Percentiles rank a stretch among this genome's conserved stretches.
Conservation (phyloP, 2,113 vertebrate species). For the Chloropsis cyanopogon region DNA sequence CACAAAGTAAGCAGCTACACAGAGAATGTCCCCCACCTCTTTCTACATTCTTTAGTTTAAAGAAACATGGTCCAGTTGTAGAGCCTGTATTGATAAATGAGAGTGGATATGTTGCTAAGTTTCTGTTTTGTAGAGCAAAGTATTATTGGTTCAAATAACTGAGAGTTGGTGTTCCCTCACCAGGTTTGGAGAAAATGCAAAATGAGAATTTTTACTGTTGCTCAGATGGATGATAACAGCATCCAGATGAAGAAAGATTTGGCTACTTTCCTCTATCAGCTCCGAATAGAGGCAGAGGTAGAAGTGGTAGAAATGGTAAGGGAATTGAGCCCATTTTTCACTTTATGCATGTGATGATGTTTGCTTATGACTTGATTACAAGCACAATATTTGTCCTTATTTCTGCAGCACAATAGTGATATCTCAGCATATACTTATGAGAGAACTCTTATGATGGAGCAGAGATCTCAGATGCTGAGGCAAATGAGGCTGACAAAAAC, state of each 20-base stretch:
- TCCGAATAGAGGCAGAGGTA: constrained; percentile 95
- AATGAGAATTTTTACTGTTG: constrained; percentile 97
- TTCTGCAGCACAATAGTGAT: constrained; percentile 89
- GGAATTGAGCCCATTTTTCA: neutral
- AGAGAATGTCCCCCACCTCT: neutral
- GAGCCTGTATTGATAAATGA: neutral
- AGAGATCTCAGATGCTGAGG: constrained; percentile 95
- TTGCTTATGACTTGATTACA: neutral
- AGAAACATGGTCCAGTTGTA: neutral
- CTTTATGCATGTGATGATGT: neutral
- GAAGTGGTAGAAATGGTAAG: constrained; percentile 98
- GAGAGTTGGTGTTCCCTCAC: neutral
- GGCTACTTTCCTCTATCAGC: constrained; percentile 92
- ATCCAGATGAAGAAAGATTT: constrained; percentile 99
- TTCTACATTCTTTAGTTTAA: neutral
- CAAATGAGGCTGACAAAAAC: constrained; percentile 96
- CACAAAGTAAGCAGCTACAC: constrained; percentile 83
- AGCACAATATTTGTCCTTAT: neutral
- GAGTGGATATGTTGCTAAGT: neutral
- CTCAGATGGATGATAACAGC: constrained; percentile 98
- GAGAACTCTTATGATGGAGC: constrained; percentile 98
- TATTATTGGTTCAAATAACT: neutral
- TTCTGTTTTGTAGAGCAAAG: neutral
- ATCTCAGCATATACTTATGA: constrained; percentile 98
- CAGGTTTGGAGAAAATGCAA: constrained; percentile 98